These are phyloP conservation scores for Neoaliturus tenellus DNA, from an alignment of 2,888 invertebrate genomes.

Conservation along the genomic window DNA sequence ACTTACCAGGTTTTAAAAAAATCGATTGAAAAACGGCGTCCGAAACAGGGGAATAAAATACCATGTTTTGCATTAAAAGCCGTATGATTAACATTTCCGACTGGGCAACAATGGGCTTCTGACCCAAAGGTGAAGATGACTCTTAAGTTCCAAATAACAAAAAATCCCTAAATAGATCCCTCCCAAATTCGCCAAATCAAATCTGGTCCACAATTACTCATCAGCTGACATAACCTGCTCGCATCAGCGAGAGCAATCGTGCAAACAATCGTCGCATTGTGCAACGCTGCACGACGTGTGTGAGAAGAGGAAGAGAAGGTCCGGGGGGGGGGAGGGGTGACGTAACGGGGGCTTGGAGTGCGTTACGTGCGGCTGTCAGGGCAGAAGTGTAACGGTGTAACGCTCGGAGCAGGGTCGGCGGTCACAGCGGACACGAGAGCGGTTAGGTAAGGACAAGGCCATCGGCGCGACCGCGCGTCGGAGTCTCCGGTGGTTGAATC, in stretches of 20 bases:
- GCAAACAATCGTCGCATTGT: conserved; percentile 29
- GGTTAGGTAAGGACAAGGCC: not conserved
- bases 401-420: not conserved
- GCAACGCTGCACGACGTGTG: conserved; percentile 6
- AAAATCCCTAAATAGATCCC: no score
- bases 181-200: no score
- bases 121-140: no score
- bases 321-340: not conserved
- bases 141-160: no score
- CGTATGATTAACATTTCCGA: no score
- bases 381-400: not conserved
- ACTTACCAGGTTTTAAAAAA: no score
- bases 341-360: not conserved
- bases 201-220: not conserved
- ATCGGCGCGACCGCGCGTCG: not conserved
- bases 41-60: no score
- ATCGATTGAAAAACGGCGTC: no score
- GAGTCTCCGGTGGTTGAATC: not conserved
- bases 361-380: not conserved
- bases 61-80: no score
- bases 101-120: no score
- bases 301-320: conserved; percentile 45
- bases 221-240: not conserved
- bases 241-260: conserved; percentile 21
- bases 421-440: not conserved